Evolutionary conservation across 2,113 vertebrate genomes (phyloP).

Genomic region (Oenanthe melanoleuca): DNA sequence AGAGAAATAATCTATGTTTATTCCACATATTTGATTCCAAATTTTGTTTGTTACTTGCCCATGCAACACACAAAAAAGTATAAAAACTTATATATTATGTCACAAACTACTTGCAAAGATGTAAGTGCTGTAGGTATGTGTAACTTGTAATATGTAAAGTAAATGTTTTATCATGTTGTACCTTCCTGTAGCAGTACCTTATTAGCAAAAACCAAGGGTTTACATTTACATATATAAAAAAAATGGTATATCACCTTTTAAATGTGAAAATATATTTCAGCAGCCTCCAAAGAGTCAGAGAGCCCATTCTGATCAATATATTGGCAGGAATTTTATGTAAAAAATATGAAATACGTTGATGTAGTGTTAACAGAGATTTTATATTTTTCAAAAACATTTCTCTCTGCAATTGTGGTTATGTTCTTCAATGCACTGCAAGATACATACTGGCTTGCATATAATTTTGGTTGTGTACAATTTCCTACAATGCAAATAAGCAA

Average conservation of each 20-base stretch:
- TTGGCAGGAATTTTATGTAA: not conserved
- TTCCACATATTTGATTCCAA: not conserved
- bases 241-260: not conserved
- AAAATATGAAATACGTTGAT: not conserved
- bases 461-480: not conserved
- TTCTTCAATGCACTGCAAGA: not conserved
- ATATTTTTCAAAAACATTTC: not conserved
- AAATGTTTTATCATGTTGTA: not conserved
- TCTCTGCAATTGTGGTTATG: not conserved
- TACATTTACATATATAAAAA: not conserved
- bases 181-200: not conserved
- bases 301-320: not conserved
- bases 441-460: not conserved
- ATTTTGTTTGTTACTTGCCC: not conserved
- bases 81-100: not conserved
- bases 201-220: not conserved
- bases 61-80: not conserved
- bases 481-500: not conserved
- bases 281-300: not conserved
- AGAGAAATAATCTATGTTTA: not conserved
- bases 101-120: not conserved
- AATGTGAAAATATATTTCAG: not conserved
- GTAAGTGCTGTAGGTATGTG: not conserved
- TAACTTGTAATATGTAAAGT: not conserved
- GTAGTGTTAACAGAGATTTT: not conserved